Evolutionary conservation across 1,140 invertebrate species (phyloP).

Genomic region (Chymomyza costata): DNA sequence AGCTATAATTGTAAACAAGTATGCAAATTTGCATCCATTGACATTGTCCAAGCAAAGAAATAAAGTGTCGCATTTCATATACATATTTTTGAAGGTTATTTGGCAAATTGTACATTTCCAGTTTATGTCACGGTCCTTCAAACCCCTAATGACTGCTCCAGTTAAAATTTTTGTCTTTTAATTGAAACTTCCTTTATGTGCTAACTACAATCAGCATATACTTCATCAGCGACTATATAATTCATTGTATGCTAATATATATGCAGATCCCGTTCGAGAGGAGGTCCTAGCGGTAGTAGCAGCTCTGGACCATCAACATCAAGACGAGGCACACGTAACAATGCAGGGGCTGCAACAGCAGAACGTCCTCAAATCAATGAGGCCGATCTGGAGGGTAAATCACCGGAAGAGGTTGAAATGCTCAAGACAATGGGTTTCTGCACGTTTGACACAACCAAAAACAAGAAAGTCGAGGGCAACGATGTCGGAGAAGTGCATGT

Average conservation of each 20-base stretch:
- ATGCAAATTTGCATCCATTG: no score
- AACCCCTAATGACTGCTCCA: no score
- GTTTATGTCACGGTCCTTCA: no score
- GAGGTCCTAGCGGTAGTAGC: constrained; percentile 40
- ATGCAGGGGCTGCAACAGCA: constrained; percentile 40
- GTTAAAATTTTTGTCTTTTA: no score
- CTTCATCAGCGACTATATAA: constrained; percentile 31
- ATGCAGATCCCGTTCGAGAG: constrained; percentile 63
- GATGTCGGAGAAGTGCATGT: constrained; percentile 95
- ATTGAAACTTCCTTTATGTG: no score
- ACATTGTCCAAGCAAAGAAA: no score
- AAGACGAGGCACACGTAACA: constrained; percentile 57
- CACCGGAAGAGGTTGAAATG: constrained; percentile 96
- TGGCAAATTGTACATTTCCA: no score
- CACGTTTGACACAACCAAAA: constrained; percentile 95
- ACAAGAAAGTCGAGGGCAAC: constrained; percentile 95
- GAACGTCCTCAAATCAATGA: constrained; percentile 73
- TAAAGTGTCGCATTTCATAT: no score
- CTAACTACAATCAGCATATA: constrained; percentile 53
- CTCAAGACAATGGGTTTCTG: constrained; percentile 97
- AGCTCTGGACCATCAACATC: constrained; percentile 58
- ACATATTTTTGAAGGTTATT: no score
- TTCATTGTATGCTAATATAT: constrained; percentile 16
- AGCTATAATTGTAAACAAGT: no score
- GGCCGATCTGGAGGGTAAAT: constrained; percentile 80